These are phyloP conservation scores for Lycopodina hypogea DNA, from an alignment of 37 sponge, comb jelly and placozoan genomes.

Conservation along the genomic window DNA sequence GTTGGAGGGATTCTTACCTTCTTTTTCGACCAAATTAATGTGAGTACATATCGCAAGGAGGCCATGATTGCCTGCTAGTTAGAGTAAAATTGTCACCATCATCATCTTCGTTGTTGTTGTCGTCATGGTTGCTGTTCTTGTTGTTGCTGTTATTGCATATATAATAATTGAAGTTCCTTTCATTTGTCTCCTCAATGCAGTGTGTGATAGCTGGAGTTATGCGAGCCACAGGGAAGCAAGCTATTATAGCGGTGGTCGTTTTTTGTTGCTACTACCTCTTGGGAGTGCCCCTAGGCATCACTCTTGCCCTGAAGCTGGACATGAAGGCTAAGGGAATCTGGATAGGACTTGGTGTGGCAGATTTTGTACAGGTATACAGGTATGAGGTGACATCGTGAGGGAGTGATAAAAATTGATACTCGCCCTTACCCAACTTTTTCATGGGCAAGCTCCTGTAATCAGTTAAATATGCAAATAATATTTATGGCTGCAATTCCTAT, in stretches of 20 bases:
- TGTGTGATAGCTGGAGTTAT: constrained; percentile 39
- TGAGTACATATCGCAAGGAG: neutral
- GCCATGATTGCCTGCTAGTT: no score
- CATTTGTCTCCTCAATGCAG: neutral
- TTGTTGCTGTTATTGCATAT: no score
- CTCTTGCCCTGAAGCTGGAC: constrained; percentile 30
- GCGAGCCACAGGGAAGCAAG: constrained; percentile 51
- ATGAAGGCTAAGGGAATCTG: constrained; percentile 56
- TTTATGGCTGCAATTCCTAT: no score
- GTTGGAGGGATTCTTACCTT: neutral
- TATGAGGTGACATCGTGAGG: no score
- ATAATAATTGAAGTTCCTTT: neutral
- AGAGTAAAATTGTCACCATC: no score
- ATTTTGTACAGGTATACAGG: constrained; percentile 18
- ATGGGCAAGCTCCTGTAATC: no score
- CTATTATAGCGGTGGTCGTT: constrained; percentile 31
- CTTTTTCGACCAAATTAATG: constrained; percentile 30
- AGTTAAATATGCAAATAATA: no score
- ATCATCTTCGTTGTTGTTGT: no score
- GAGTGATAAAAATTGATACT: no score
- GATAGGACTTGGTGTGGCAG: constrained; percentile 42
- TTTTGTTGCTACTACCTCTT: constrained; percentile 36
- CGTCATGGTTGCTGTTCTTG: no score
- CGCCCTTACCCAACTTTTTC: no score
- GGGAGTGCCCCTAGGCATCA: constrained; percentile 50